phyloP scores from a whole-genome alignment of 2,797 vertebrate species.

The Heliangelus exortis region DNA sequence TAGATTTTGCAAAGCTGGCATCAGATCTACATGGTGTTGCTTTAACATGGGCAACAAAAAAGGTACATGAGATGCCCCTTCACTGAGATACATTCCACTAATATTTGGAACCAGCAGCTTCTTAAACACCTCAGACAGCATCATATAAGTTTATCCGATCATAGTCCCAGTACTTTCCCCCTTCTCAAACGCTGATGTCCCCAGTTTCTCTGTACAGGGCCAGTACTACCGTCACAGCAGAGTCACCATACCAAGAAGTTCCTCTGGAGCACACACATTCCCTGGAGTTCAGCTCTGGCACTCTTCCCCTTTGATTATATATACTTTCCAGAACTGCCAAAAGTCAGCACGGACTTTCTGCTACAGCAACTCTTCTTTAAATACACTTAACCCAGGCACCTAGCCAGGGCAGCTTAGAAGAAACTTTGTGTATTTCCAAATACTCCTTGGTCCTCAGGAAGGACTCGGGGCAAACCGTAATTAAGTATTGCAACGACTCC shows the following conservation, averaged over 20 bases:
- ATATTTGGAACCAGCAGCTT: not conserved
- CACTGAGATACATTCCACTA: not conserved
- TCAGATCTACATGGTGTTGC: fast-evolving
- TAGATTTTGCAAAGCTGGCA: not conserved
- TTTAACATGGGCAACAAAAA: not conserved
- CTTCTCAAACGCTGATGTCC: not conserved
- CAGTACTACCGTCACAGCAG: fast-evolving
- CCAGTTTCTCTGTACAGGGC: not conserved
- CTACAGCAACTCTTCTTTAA: not conserved
- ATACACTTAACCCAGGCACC: not conserved
- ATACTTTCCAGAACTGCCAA: not conserved
- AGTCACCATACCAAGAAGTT: not conserved
- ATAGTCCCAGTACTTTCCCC: fast-evolving
- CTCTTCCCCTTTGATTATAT: not conserved
- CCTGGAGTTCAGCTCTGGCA: not conserved
- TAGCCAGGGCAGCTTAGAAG: not conserved
- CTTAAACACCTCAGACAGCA: not conserved
- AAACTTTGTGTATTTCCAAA: not conserved
- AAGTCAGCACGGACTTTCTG: not conserved
- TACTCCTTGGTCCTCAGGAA: not conserved
- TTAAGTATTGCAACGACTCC: not conserved
- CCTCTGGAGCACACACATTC: not conserved
- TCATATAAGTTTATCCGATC: too few species aligned
- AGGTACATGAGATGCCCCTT: fast-evolving
- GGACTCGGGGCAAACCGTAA: not conserved